These are phyloP conservation scores for Hyperoplus immaculatus DNA, from an alignment of 2,797 vertebrate genomes.

Conservation along the genomic window DNA sequence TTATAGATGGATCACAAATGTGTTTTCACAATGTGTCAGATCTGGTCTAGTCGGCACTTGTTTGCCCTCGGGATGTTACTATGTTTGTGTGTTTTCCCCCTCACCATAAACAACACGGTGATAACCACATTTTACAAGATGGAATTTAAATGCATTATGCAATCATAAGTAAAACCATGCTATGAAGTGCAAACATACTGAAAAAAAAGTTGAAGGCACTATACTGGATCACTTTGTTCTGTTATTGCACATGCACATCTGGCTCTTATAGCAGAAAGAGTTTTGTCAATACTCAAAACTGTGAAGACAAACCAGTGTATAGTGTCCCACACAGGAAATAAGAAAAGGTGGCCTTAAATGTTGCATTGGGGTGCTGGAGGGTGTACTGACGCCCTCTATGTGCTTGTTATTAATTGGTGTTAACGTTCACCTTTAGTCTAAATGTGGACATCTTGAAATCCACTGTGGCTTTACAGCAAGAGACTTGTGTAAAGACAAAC, in stretches of 20 bases:
- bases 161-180: conserved; percentile 1
- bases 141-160: conserved; percentile 9
- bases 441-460: conserved; percentile 36
- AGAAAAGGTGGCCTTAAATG: conserved; percentile 56
- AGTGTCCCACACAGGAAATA: conserved; percentile 51
- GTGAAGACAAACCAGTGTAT: conserved; percentile 64
- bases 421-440: conserved; percentile 57
- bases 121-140: conserved; percentile 55
- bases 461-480: conserved; percentile 27
- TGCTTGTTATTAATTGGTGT: conserved; percentile 60
- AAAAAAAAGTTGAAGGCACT: conserved; percentile 36
- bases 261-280: conserved; percentile 68
- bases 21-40: conserved; percentile 74
- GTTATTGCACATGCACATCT: conserved; percentile 69
- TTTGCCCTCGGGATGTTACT: conserved; percentile 57
- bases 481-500: conserved; percentile 26
- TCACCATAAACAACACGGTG: conserved; percentile 61
- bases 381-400: conserved; percentile 9
- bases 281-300: conserved; percentile 61
- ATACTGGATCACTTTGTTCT: conserved; percentile 55
- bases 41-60: conserved; percentile 76
- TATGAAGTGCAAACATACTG: conserved; percentile 12
- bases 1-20: conserved; percentile 81
- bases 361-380: conserved; percentile 10
- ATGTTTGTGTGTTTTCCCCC: conserved; percentile 71